Conservation (phyloP, 2,888 invertebrate genomes). For the Aplocera efformata region DNA sequence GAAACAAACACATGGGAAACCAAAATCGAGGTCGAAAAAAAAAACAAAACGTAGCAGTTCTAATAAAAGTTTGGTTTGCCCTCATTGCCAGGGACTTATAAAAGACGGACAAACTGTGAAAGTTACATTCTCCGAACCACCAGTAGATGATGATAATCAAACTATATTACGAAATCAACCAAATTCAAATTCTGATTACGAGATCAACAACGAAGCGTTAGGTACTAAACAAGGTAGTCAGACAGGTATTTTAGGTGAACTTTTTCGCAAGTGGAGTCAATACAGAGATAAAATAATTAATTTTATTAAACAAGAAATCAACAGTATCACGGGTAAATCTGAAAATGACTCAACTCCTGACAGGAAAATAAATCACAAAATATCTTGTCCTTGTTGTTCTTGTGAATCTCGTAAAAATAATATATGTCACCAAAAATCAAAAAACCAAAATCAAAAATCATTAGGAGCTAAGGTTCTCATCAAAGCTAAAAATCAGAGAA, state of each 20-base stretch:
- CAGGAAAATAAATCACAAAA: neutral
- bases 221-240: neutral
- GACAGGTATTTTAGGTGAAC: neutral
- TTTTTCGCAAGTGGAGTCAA: neutral
- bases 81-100: neutral
- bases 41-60: neutral
- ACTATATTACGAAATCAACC: neutral
- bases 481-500: neutral
- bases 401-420: neutral
- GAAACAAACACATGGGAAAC: neutral
- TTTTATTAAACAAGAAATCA: neutral
- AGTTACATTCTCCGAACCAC: neutral
- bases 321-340: no score
- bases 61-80: neutral
- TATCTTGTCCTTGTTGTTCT: conserved; percentile 1
- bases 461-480: neutral
- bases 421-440: no score
- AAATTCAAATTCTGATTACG: neutral
- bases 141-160: neutral
- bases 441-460: neutral
- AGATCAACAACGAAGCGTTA: neutral
- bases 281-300: neutral
- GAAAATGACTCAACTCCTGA: no score
- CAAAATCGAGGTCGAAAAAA: neutral
- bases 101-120: neutral